Conservation (phyloP, 2,888 invertebrate species). For the Diogma glabrata region DNA sequence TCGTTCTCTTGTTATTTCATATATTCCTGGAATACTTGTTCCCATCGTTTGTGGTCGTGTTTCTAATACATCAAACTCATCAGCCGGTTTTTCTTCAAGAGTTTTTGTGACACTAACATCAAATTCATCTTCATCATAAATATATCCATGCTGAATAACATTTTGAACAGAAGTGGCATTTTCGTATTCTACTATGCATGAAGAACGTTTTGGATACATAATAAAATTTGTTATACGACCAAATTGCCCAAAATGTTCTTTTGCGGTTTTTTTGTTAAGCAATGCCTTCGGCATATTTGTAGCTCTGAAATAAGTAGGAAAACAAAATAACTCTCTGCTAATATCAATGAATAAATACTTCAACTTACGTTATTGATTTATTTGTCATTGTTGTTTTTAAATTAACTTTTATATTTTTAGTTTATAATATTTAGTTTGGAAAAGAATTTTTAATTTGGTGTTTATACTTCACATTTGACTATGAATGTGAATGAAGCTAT, state of each 20-base stretch:
- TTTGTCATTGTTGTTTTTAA: no score
- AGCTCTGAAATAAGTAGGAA: constrained; percentile 38
- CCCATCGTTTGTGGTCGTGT: neutral
- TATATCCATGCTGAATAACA: constrained; percentile 48
- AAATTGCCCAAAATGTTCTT: constrained; percentile 57
- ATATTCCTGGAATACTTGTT: neutral
- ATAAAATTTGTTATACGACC: constrained; percentile 56
- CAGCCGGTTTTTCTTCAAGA: constrained; percentile 4
- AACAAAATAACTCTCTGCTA: constrained; percentile 6
- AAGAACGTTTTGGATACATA: constrained; percentile 48
- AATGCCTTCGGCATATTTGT: constrained; percentile 51
- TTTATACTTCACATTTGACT: no score
- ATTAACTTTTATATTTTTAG: no score
- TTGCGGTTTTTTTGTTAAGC: constrained; percentile 47
- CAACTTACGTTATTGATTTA: constrained; percentile 25
- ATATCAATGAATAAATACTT: neutral
- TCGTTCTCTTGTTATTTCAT: neutral
- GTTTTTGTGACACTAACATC: neutral
- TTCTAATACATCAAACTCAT: neutral
- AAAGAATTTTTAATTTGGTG: no score
- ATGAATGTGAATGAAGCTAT: no score
- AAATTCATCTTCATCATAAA: constrained; percentile 44
- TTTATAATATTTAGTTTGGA: no score
- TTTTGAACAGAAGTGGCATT: constrained; percentile 44
- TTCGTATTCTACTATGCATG: constrained; percentile 59